These are phyloP conservation scores for Micoletzkya japonica DNA, from an alignment of 2,888 invertebrate species.

Conservation along the genomic window DNA sequence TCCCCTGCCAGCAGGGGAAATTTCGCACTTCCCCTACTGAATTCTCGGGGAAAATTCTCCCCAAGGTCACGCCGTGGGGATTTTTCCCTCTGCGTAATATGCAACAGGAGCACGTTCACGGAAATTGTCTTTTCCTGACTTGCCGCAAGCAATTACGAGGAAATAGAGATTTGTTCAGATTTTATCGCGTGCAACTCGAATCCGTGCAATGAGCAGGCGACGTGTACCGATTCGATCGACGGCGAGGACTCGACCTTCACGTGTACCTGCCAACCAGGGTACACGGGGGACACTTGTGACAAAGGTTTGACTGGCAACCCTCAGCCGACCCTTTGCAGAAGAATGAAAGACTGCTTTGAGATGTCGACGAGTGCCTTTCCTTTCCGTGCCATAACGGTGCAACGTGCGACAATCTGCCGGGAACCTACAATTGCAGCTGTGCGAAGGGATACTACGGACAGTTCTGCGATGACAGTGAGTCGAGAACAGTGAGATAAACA, in stretches of 20 bases:
- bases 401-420: neutral
- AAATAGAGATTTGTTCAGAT: neutral
- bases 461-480: neutral
- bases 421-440: neutral
- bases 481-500: no score
- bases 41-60: no score
- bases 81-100: no score
- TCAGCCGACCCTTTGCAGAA: no score
- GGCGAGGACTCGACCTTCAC: neutral
- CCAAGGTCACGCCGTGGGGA: no score
- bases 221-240: neutral
- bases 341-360: no score
- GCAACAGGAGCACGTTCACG: no score
- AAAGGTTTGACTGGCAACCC: no score
- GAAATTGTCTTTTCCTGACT: no score
- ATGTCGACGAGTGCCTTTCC: conserved; percentile 9
- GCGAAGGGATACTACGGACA: conserved; percentile 6
- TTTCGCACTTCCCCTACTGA: no score
- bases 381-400: conserved; percentile 14
- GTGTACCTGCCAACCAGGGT: conserved; percentile 18
- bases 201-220: neutral
- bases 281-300: conserved; percentile 7
- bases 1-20: no score
- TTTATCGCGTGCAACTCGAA: neutral
- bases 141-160: no score